Percentiles rank a stretch among this genome's conserved stretches.
Evolutionary conservation across 2,888 invertebrate species (phyloP).

Genomic region (Apotomis betuletana): DNA sequence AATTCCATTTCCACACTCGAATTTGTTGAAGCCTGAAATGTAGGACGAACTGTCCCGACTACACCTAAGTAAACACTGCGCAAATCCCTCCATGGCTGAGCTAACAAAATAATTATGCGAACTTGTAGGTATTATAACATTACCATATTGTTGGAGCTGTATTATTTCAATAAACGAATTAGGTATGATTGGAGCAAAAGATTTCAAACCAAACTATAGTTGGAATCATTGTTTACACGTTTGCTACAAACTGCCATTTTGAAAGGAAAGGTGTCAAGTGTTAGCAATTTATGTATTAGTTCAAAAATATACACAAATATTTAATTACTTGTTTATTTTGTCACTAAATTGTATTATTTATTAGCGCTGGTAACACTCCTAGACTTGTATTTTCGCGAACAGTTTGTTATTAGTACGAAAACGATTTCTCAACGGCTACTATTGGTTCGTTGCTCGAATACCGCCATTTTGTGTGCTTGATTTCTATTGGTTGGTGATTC

Average conservation of each 20-base stretch:
- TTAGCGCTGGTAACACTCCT: too few relatives aligned
- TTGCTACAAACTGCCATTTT: not conserved
- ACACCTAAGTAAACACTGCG: constrained; percentile 20
- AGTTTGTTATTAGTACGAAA: too few relatives aligned
- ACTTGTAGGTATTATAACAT: constrained; percentile 26
- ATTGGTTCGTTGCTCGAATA: too few relatives aligned
- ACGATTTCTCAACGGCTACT: too few relatives aligned
- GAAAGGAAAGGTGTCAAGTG: too few relatives aligned
- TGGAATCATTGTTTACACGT: not conserved
- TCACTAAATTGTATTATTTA: too few relatives aligned
- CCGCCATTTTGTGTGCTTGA: too few relatives aligned
- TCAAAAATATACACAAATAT: too few relatives aligned
- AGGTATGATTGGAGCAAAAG: not conserved
- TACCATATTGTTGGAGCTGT: constrained; percentile 18
- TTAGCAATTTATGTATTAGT: too few relatives aligned
- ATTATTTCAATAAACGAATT: constrained; percentile 17
- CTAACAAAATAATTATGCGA: constrained; percentile 14
- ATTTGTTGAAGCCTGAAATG: constrained; percentile 23
- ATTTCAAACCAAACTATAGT: not conserved
- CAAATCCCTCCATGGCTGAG: constrained; percentile 8
- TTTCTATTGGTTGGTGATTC: too few relatives aligned
- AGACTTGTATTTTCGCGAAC: too few relatives aligned
- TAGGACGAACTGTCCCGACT: constrained; percentile 5
- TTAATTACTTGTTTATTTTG: too few relatives aligned
- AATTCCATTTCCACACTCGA: not conserved